A percentile compares a stretch with the other conserved stretches of the same genome.
Evolutionary conservation across 2,888 invertebrate genomes (phyloP).

Genomic region (Lepetodrilus schrolli): DNA sequence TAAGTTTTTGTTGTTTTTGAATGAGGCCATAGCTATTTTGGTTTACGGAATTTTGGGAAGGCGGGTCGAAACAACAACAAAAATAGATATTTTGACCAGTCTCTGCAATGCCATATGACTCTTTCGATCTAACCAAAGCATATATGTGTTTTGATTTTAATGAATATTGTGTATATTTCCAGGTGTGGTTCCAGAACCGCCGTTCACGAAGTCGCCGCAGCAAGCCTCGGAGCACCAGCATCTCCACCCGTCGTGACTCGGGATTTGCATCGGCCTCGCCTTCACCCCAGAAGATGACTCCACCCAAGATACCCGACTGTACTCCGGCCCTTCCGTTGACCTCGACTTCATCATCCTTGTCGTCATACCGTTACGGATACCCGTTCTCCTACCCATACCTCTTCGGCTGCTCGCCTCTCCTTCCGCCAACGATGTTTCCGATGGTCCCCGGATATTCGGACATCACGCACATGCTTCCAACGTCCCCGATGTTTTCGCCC

Average conservation of each 20-base stretch:
- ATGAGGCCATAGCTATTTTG: too few species aligned
- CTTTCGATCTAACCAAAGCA: too few species aligned
- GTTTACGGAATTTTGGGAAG: too few species aligned
- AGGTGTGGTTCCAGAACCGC: constrained; percentile 37
- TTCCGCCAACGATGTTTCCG: neutral
- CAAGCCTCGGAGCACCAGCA: neutral
- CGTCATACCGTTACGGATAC: neutral
- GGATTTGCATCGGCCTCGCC: neutral
- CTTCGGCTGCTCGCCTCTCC: neutral
- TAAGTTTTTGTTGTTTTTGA: too few species aligned
- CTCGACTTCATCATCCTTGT: neutral
- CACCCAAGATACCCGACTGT: neutral
- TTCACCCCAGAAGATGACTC: neutral
- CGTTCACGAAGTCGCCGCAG: constrained; percentile 17
- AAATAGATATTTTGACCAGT: too few species aligned
- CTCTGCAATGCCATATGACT: too few species aligned
- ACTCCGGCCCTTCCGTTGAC: neutral
- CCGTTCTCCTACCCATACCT: constrained; percentile 12
- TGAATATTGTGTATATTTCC: too few species aligned
- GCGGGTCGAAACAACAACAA: too few species aligned
- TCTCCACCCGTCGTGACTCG: neutral
- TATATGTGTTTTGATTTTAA: too few species aligned
- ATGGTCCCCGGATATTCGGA: neutral
- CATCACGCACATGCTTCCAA: neutral
- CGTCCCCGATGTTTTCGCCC: neutral